Evolutionary conservation across 2,888 invertebrate genomes (phyloP).

Genomic region (Cecidostiba fungosa): DNA sequence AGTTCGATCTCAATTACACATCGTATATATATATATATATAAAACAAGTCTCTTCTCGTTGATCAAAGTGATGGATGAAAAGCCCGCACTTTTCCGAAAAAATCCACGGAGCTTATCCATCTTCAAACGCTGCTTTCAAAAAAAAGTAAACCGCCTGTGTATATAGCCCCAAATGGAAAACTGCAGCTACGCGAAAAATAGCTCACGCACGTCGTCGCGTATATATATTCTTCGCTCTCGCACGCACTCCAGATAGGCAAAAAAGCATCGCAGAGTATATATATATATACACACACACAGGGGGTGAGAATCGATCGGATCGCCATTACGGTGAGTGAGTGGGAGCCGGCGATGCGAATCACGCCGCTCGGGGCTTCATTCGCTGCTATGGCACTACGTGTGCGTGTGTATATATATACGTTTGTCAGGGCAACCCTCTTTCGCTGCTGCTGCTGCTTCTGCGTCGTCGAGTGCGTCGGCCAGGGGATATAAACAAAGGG

Average conservation of each 20-base stretch:
- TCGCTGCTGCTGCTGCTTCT: not conserved
- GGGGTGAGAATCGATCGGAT: conserved; percentile 76
- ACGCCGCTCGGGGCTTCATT: conserved; percentile 68
- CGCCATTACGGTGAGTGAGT: conserved; percentile 78
- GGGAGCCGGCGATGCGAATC: conserved; percentile 76
- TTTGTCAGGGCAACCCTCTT: conserved; percentile 69
- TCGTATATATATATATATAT: no score
- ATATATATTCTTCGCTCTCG: not conserved
- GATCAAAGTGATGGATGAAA: not conserved
- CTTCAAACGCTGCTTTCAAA: not conserved
- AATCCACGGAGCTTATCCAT: not conserved
- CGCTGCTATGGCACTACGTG: not conserved
- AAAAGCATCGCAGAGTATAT: not conserved
- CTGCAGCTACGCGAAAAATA: not conserved
- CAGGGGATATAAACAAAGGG: conserved; percentile 44
- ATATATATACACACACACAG: not conserved
- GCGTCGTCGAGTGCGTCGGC: conserved; percentile 23
- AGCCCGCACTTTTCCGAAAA: not conserved
- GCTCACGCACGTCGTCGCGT: not conserved
- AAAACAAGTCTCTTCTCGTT: not conserved
- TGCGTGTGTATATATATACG: conserved; percentile 71
- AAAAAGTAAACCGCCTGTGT: not conserved
- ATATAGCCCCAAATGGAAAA: conserved; percentile 5
- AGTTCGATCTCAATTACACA: not conserved
- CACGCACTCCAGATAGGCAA: not conserved